These are phyloP conservation scores for Zeus faber DNA, from an alignment of 2,113 vertebrate genomes.

Conservation along the genomic window DNA sequence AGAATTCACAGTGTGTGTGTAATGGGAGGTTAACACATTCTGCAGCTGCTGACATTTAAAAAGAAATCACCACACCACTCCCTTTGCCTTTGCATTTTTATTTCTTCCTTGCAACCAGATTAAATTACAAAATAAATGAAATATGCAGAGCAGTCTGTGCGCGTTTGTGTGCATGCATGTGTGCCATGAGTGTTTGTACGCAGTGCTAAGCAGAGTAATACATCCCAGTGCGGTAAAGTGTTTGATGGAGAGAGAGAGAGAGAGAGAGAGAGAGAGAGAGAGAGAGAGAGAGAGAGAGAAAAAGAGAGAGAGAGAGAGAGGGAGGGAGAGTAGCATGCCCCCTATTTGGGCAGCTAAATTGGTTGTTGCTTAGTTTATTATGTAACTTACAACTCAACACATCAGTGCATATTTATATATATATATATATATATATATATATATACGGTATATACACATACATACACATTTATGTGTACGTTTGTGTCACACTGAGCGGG, in stretches of 20 bases:
- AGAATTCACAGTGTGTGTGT: conserved; percentile 62
- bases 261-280: too few species aligned
- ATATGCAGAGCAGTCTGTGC: conserved; percentile 77
- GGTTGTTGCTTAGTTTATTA: too few species aligned
- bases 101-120: conserved; percentile 81
- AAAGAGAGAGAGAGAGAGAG: too few species aligned
- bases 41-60: conserved; percentile 82
- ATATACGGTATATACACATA: too few species aligned
- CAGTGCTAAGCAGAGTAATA: conserved; percentile 43
- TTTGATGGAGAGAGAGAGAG: too few species aligned
- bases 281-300: too few species aligned
- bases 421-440: too few species aligned
- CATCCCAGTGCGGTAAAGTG: background rate
- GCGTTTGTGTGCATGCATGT: conserved; percentile 15
- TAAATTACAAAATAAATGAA: conserved; percentile 97
- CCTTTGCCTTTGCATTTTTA: conserved; percentile 78
- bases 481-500: conserved; percentile 3
- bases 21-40: conserved; percentile 70
- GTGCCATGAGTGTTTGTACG: conserved; percentile 17
- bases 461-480: background rate
- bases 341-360: conserved; percentile 81
- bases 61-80: conserved; percentile 80
- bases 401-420: too few species aligned
- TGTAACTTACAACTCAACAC: conserved; percentile 68
- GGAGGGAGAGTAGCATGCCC: conserved; percentile 84